Percentiles rank a stretch among this genome's conserved stretches.
Evolutionary conservation across 2,888 invertebrate genomes (phyloP).

Genomic region (Pterobdella sp.): DNA sequence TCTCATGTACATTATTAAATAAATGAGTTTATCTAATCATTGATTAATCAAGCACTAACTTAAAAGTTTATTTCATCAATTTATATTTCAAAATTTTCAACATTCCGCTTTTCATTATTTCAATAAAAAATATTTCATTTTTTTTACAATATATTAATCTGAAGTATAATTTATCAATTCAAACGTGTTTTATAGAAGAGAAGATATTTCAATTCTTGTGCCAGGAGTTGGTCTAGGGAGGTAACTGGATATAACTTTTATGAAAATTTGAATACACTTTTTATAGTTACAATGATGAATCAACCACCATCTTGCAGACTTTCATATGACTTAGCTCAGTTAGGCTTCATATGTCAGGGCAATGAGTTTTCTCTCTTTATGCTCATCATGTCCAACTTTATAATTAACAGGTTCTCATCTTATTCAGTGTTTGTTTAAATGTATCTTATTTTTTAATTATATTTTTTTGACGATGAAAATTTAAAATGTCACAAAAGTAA

Average conservation of each 20-base stretch:
- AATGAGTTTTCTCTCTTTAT: slow-evolving; percentile 97
- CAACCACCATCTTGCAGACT: slow-evolving; percentile 91
- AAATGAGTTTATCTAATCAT: no score
- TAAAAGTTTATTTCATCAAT: no score
- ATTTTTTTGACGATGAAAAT: no score
- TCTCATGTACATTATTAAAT: no score
- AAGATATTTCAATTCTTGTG: slow-evolving; percentile 26
- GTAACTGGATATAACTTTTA: not conserved
- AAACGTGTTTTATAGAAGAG: not conserved
- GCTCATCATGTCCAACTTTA: slow-evolving; percentile 90
- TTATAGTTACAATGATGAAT: slow-evolving; percentile 58
- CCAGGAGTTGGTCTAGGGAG: slow-evolving; percentile 29
- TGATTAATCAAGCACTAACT: no score
- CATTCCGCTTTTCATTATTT: no score
- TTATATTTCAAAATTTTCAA: no score
- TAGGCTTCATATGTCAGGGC: slow-evolving; percentile 85
- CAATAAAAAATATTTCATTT: not conserved
- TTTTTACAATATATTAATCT: not conserved
- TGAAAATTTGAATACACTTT: no score
- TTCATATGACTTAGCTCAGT: slow-evolving; percentile 81
- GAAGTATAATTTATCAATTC: not conserved
- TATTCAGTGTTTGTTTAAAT: no score
- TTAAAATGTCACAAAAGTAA: no score
- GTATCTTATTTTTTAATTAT: no score
- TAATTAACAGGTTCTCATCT: slow-evolving; percentile 69